Evolutionary conservation across 64 coral and sea anemone genomes (phyloP).

Genomic region (Astreopora myriophthalma): DNA sequence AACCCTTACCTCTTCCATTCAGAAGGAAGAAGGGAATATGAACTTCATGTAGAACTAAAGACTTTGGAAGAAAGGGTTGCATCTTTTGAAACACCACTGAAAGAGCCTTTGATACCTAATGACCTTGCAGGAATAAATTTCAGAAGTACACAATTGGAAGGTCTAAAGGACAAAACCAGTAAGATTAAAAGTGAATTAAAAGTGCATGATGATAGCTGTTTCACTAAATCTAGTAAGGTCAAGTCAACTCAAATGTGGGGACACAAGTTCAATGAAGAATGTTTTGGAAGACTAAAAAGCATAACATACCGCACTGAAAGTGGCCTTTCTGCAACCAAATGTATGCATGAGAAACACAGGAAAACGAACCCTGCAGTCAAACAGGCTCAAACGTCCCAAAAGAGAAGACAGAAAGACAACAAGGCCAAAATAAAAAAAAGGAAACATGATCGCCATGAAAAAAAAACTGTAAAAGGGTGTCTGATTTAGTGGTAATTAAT

Average conservation of each 20-base stretch:
- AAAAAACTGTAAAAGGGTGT: slow-evolving; percentile 33
- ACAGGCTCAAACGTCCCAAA: slow-evolving; percentile 27
- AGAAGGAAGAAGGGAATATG: slow-evolving; percentile 47
- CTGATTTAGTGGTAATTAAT: slow-evolving; percentile 33
- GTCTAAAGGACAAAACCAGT: not conserved
- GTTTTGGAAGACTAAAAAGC: not conserved
- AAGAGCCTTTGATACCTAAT: not conserved
- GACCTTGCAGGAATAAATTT: not conserved
- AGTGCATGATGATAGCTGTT: slow-evolving; percentile 29
- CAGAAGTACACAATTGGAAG: not conserved
- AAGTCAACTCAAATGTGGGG: slow-evolving; percentile 20
- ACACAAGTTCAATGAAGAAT: slow-evolving; percentile 5
- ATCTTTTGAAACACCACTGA: not conserved
- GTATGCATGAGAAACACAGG: slow-evolving; percentile 20
- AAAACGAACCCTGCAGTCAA: slow-evolving; percentile 26
- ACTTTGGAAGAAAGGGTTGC: slow-evolving; percentile 6
- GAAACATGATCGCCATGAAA: slow-evolving; percentile 40
- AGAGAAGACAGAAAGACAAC: slow-evolving; percentile 42
- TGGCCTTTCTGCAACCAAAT: slow-evolving; percentile 16
- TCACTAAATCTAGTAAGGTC: slow-evolving; percentile 29
- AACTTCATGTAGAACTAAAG: not conserved
- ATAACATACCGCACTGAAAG: not conserved
- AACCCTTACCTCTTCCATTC: not conserved
- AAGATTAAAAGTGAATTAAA: not conserved
- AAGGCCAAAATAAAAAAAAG: slow-evolving; percentile 56